These are phyloP conservation scores for Tenthredo livida DNA, from an alignment of 2,888 invertebrate species.

Conservation along the genomic window DNA sequence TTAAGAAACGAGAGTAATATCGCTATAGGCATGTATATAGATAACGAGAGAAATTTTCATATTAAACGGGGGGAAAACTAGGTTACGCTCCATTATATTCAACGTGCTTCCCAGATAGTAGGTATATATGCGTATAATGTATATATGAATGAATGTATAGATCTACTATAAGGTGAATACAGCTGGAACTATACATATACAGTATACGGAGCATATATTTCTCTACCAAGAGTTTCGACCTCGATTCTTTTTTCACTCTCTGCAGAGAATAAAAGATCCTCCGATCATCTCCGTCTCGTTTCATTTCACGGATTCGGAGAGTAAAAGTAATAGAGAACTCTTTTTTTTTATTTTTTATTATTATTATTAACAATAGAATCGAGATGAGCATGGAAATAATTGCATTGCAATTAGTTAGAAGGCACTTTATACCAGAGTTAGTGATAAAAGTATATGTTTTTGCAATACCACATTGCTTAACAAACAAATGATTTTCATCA, in stretches of 20 bases:
- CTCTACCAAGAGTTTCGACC: conserved; percentile 20
- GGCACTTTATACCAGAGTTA: no score
- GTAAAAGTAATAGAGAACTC: neutral
- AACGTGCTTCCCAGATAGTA: neutral
- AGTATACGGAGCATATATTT: neutral
- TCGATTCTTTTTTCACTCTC: conserved; percentile 10
- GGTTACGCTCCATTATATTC: conserved; percentile 39
- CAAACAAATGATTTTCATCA: neutral
- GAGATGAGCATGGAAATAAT: neutral
- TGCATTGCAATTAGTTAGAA: no score
- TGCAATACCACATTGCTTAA: neutral
- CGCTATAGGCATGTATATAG: neutral
- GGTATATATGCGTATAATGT: no score
- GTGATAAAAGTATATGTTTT: neutral
- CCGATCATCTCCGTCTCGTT: neutral
- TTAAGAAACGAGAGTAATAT: neutral
- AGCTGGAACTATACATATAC: neutral
- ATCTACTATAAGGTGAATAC: neutral
- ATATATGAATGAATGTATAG: neutral
- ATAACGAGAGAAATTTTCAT: neutral
- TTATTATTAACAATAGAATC: neutral
- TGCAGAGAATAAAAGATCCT: neutral
- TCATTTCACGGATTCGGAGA: neutral
- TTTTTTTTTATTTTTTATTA: neutral
- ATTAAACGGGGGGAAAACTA: neutral